Percentiles rank a stretch among this genome's conserved stretches.
These are phyloP conservation scores for Porites cylindrica DNA, from an alignment of 92 coral and sea anemone species.

Conservation along the genomic window DNA sequence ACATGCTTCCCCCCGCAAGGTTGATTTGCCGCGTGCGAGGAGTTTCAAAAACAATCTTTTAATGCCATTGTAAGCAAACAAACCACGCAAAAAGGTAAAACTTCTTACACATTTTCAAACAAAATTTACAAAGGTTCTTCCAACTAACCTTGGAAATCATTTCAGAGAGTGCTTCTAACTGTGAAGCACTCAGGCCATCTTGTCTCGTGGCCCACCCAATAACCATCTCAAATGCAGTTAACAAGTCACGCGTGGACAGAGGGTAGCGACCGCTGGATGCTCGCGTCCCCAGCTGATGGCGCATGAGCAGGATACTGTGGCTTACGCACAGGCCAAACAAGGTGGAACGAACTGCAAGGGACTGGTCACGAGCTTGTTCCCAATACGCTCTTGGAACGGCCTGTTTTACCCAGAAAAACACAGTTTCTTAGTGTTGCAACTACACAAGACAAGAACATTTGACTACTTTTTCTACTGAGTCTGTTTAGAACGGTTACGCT, in stretches of 20 bases:
- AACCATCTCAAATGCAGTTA: conserved; percentile 80
- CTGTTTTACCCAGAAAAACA: neutral
- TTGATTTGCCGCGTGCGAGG: too few species aligned
- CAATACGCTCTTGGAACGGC: conserved; percentile 80
- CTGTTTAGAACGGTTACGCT: too few species aligned
- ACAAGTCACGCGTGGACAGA: conserved; percentile 78
- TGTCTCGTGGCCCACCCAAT: conserved; percentile 61
- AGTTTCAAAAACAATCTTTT: too few species aligned
- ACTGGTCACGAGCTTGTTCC: conserved; percentile 86
- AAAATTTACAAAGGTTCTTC: neutral
- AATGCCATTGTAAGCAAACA: too few species aligned
- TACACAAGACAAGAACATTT: too few species aligned
- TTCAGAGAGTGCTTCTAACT: conserved; percentile 45
- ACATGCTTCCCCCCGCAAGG: too few species aligned
- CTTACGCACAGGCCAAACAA: conserved; percentile 89
- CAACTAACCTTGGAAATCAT: conserved; percentile 55
- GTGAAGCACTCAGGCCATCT: conserved; percentile 57
- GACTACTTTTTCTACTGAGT: too few species aligned
- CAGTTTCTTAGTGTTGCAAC: too few species aligned
- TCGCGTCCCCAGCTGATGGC: conserved; percentile 92
- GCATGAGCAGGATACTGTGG: conserved; percentile 84
- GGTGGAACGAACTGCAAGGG: conserved; percentile 87
- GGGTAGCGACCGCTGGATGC: conserved; percentile 89
- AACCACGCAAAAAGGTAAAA: too few species aligned
- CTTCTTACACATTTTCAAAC: neutral